Conservation (phyloP, 2,113 vertebrate genomes). For the Nyctereutes procyonoides region DNA sequence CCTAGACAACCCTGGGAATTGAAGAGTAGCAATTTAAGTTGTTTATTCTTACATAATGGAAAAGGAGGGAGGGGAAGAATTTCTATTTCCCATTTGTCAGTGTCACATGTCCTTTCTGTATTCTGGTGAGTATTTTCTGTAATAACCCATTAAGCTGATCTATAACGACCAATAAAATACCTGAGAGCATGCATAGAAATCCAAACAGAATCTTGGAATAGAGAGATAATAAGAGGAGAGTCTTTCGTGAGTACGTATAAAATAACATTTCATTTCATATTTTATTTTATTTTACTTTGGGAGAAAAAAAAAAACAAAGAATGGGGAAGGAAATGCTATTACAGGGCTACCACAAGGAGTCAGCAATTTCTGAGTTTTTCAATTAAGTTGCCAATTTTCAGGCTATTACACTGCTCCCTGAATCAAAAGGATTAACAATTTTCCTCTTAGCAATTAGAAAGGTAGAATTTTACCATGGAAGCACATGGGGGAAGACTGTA, state of each 20-base stretch:
- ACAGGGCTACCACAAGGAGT: constrained; percentile 67
- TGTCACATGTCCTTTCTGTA: constrained; percentile 37
- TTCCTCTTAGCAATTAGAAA: constrained; percentile 72
- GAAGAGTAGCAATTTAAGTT: constrained; percentile 65
- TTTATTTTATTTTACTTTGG: constrained; percentile 39
- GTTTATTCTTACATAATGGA: constrained; percentile 74
- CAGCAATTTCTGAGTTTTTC: constrained; percentile 82
- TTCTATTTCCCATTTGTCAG: constrained; percentile 69
- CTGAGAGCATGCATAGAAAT: constrained; percentile 24
- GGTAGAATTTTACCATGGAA: constrained; percentile 59
- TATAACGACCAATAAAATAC: constrained; percentile 64
- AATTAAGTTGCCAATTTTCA: constrained; percentile 83
- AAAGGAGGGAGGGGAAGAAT: constrained; percentile 34
- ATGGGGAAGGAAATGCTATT: constrained; percentile 62
- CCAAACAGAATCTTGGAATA: constrained; percentile 42
- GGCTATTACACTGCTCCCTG: constrained; percentile 54
- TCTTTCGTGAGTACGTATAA: constrained; percentile 31
- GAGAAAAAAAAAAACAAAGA: constrained; percentile 5
- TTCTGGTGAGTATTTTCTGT: constrained; percentile 61
- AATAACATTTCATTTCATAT: constrained; percentile 51
- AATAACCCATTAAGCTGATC: constrained; percentile 62
- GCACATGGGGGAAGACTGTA: constrained; percentile 75
- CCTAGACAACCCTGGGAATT: constrained; percentile 64
- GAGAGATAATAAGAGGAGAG: constrained; percentile 49
- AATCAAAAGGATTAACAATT: constrained; percentile 78